phyloP scores from a whole-genome alignment of 2,888 invertebrate genomes.

The Schizotus pectinicornis region DNA sequence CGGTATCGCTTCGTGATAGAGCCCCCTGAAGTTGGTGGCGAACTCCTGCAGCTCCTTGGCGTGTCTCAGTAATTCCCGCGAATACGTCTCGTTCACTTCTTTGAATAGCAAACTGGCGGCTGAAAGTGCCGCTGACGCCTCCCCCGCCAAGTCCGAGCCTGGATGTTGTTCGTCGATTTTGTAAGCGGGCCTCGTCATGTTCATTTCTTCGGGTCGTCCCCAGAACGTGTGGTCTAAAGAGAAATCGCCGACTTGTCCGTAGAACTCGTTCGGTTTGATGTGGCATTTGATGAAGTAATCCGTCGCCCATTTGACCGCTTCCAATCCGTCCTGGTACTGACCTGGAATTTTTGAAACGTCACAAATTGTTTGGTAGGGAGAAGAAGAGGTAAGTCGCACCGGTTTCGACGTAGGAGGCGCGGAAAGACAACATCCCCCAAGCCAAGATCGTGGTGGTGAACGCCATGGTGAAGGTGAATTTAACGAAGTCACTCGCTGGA shows the following conservation, averaged over 20 bases:
- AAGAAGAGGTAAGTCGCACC: no score
- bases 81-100: slow-evolving; percentile 56
- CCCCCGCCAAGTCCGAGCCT: slow-evolving; percentile 67
- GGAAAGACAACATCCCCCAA: slow-evolving; percentile 63
- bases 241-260: slow-evolving; percentile 66
- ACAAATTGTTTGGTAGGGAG: no score
- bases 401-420: slow-evolving; percentile 59
- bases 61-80: slow-evolving; percentile 58
- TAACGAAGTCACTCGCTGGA: slow-evolving; percentile 64
- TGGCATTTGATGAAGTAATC: slow-evolving; percentile 68
- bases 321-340: slow-evolving; percentile 58
- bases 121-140: slow-evolving; percentile 66
- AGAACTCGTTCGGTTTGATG: slow-evolving; percentile 60
- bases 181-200: slow-evolving; percentile 63
- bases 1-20: slow-evolving; percentile 62
- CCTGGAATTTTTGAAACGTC: slow-evolving; percentile 44
- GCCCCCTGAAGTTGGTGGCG: slow-evolving; percentile 59
- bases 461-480: slow-evolving; percentile 65
- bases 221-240: slow-evolving; percentile 64
- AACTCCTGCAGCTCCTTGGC: slow-evolving; percentile 62
- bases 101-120: slow-evolving; percentile 62
- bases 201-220: slow-evolving; percentile 69
- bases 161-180: slow-evolving; percentile 64
- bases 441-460: slow-evolving; percentile 62
- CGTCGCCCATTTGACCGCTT: slow-evolving; percentile 64